Base-by-base conservation (phyloP, 2,888 invertebrate genomes). In the Tridacna crocea region DNA sequence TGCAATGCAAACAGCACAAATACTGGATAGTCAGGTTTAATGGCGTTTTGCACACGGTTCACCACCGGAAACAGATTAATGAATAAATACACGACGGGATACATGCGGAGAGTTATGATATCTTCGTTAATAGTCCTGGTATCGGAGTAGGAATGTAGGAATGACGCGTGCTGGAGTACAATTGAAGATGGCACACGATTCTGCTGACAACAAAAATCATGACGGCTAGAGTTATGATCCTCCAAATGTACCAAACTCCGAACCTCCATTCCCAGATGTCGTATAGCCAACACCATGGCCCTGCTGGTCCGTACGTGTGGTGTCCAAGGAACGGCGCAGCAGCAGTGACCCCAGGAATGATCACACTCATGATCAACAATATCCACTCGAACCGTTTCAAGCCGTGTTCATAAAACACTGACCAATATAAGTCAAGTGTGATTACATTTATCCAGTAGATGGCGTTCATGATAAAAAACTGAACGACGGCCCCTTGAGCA, bases 161-260 rank as follows among this genome's bases (percentile, higher is more conserved):
- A 4, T 36, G 55, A 2, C 72, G 55, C 17, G 27, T n/a, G 24
- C 15, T 27, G 55, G 55, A 58, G 27, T 36, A 51, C 12, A 66
- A 22, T 2, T 66, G 12, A n/a, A 66, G 66, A 46, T n/a, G 66
- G 36, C 13, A 15, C n/a, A 66, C 46, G 17, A 80, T 72, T n/a
- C 74, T 58, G 10, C 77, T 51, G n/a, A 75, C 80, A 24, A 73
- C 75, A 26, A 75, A 19, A 19, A 75, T 26, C 19, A 83, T 73
- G 13, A 80, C 63, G 0, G 80, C 24, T 12, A 70, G 36, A 10
- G 79, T 80, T n/a, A 76, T 13, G 1, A 77, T 55, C 55, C 73
- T 61, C 83, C 83, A 83, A 0, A 80, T 80, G 27, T 83, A 83
- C 83, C 83, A 83, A 10, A 77, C 60, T 4, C 79, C 80, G 48